Base-by-base conservation (phyloP, 2,888 invertebrate species). In the Cataglyphis albicans region DNA sequence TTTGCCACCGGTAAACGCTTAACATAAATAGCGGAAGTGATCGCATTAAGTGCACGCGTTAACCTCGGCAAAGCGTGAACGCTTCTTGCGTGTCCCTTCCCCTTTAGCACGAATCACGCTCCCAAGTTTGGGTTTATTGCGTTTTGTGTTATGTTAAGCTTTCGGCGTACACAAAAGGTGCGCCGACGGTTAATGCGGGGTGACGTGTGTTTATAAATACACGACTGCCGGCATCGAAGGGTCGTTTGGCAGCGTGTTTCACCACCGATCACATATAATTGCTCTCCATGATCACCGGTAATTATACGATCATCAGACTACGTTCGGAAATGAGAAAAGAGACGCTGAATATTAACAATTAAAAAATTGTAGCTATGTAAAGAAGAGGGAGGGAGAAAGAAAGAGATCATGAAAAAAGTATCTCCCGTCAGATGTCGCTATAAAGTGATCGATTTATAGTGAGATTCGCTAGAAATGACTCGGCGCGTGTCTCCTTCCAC, bases 171-270 rank as follows among this genome's bases (percentile, higher is more conserved):
- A 92, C 93, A 91, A 92, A 92, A 92, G 92, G 88, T 91, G 89
- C 82, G 85, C 88, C 87, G 88, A 85, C 89, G 88, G 89, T 90
- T 92, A 91, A 92, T 90, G 82, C 86, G 81, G 89, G 87, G 84
- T 86, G 91, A 92, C 92, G 90, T 92, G 89, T 92, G 91, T 92
- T 92, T 91, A 91, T 91, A 92, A 91, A 92, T 91, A 92, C 88
- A 82, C 86, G 84, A 65, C 68, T 74, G 80, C 59, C 75, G 70
- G 52, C 48, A 41, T 63, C 52, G 68, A 76, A 82, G 89, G 90
- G 84, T 83, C 82, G 85, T 70, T 70, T 29, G 68, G 61, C 70
- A 83, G 80, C 61, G 68, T 82, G 74, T 80, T 84, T 67, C 86
- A 67, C 86, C 83, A 84, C 21, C 57, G 86, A 81, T 86, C 86